Evolutionary conservation across 2,888 invertebrate species (phyloP), one percentile per base, ranked within the genome.

Genomic region (Tholera decimalis): DNA sequence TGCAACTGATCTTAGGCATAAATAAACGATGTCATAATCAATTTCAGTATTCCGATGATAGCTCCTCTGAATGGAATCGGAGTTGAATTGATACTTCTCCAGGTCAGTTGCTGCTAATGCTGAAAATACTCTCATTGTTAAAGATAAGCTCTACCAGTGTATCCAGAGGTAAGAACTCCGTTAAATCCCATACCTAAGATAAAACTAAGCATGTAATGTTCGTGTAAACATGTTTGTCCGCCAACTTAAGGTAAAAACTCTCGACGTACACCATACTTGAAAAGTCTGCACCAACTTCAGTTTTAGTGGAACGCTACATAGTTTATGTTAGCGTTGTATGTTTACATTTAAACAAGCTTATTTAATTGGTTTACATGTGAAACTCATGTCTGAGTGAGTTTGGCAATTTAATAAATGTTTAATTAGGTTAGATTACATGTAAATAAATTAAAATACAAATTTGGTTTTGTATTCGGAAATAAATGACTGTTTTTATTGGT

Each of bases 291-390:
- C 63, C 46, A 77, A 76, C 73, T 69, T 54, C 9, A 59, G 59
- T 73, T 69, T 73, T 60, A 77, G 69, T 77, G 15, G 15, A 71
- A 73, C 60, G 73, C 79, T 65, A 67, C 63, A 57, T 67, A 79
- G 75, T 75, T 75, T 75, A 43, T 76, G 69, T 82, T 81, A 65
- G 56, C 50, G 55, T 71, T 70, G 59, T 58, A 65, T 72, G 69
- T 82, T 67, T 77, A 72, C 74, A 72, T 82, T 83, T 62, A 33
- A 43, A 74, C 56, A 46, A 33, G 63, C n/a, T 58, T 47, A 39
- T 53, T 58, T 47, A 20, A 61, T 72, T 56, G 1, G 41, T 47
- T 33, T 33, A 51, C 11, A 53, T 41, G 20, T 46, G 18, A 30
- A 56, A 46, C 24, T 18, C 39, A 61, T 55, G 24, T 37, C 18